A percentile compares a stretch with the other conserved stretches of the same genome.
These are phyloP conservation scores for Ophonus ardosiacus DNA, from an alignment of 2,888 invertebrate genomes.

Conservation along the genomic window DNA sequence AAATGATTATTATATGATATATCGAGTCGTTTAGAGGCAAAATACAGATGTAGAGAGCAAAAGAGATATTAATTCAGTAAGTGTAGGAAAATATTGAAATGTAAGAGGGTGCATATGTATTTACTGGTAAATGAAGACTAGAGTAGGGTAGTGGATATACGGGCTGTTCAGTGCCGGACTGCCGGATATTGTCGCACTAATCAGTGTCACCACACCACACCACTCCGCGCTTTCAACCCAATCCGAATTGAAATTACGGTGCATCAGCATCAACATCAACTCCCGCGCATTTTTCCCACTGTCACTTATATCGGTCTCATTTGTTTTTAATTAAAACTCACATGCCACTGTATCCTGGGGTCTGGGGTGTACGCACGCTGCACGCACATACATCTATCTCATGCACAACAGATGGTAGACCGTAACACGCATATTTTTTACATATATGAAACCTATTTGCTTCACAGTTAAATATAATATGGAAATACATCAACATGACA, in stretches of 20 bases:
- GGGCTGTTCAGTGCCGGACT: conserved; percentile 70
- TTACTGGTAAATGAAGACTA: conserved; percentile 73
- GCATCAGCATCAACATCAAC: conserved; percentile 4
- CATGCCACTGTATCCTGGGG: conserved; percentile 32
- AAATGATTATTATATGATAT: conserved; percentile 51
- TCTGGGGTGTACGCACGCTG: conserved; percentile 34
- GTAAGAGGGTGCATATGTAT: conserved; percentile 75
- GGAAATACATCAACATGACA: conserved; percentile 24
- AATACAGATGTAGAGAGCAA: conserved; percentile 53
- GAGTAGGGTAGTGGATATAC: conserved; percentile 71
- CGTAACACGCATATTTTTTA: conserved; percentile 31
- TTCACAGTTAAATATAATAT: conserved; percentile 29
- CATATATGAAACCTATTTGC: conserved; percentile 28
- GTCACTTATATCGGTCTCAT: conserved; percentile 62
- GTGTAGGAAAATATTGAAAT: conserved; percentile 73
- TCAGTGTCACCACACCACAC: conserved; percentile 70
- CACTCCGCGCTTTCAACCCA: background rate
- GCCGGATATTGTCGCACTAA: conserved; percentile 75
- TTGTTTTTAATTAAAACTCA: conserved; percentile 62
- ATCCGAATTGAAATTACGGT: conserved; percentile 43
- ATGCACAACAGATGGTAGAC: conserved; percentile 10
- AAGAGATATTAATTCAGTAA: conserved; percentile 73
- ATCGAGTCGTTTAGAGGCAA: conserved; percentile 56
- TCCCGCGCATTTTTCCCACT: conserved; percentile 57
- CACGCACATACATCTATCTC: conserved; percentile 26